Evolutionary conservation across 1,140 invertebrate species (phyloP), one percentile per base, ranked within the genome.

Genomic region (Zaprionus camerounensis): DNA sequence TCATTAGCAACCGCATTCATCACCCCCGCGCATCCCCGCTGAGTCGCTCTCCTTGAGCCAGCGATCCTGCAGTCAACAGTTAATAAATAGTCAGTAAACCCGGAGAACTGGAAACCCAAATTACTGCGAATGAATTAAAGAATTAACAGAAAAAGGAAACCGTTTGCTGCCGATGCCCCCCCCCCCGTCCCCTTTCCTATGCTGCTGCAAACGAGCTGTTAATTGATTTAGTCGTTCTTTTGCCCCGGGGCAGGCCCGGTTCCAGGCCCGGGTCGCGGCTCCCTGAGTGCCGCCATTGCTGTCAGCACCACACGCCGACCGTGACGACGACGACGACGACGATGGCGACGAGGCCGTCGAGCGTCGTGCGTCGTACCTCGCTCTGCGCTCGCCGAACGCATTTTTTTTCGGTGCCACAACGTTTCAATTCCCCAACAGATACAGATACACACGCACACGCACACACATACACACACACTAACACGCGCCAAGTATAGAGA

Each of bases 201-300:
- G 17, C 67, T 71, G 67, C 63, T 61, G 77, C 81, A 85, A 87
- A 90, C 73, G 85, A 90, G 82, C 85, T 90, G 85, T 90, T 90
- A 90, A 90, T 90, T 90, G 85, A 90, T 90, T 90, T 90, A 90
- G 81, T 77, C 85, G 84, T 81, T 88, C 71, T 56, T 59, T 80
- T 80, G 76, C 70, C 65, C 70, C 63, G 65, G 36, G 12, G 20
- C 46, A 13, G 20, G 3, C 3, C 9, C 46, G n/a, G 46, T 11
- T 41, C 46, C 46, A 51, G 46, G 46, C 46, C 46, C 22, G 46
- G 46, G 46, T 51, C 46, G 56, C 17, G 38, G 72, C 68, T 59
- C 58, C 55, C 78, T 88, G 85, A 88, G 85, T 90, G 75, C 85
- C 85, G 85, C 85, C 85, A 88, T 88, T 90, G 85, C 85, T 88